Evolutionary conservation across 2,888 invertebrate species (phyloP), one percentile per base, ranked within the genome.

Genomic region (Dynastes hyllus): DNA sequence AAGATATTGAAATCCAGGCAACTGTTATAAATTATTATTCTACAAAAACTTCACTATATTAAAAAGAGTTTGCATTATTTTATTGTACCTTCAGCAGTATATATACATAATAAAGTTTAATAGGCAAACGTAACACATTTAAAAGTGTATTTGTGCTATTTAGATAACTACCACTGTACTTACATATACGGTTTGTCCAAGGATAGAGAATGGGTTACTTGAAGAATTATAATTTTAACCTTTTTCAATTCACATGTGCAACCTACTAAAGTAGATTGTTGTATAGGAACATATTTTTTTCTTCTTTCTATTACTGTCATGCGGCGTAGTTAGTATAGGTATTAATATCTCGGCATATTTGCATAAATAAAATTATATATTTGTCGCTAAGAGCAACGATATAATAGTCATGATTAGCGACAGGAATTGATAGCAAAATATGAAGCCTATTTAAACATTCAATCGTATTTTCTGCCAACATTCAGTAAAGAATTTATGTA

Each of bases 151-250:
- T 37, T 37, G 32, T 45, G 45, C 45, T 58, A 9, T 58, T 58
- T 22, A 58, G 22, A 8, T 58, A 58, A 16, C 55, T 58, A 58
- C 55, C 55, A 58, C 22, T 58, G 5, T 11, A 63, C 32, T 9
- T 63, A 63, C 63, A 32, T 32, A 63, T 63, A 63, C n/a, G 63
- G 63, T 8, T 63, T 27, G 5, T 63, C 22, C 63, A 63, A 63
- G 63, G 63, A 63, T 63, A 63, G 29, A 63, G 63, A 63, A 63
- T 32, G 63, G 29, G 32, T 29, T 63, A 29, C 55, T 22, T 29
- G 29, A 63, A 63, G 63, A 63, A 63, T 63, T 63, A 63, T 63
- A 63, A 63, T 63, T 63, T 29, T 63, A 63, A 63, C 63, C 63
- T 63, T 63, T 63, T 63, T 63, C 63, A 63, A 63, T 63, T 63